phyloP scores from a whole-genome alignment of 1,140 invertebrate species.

The Achatina immaculata region DNA sequence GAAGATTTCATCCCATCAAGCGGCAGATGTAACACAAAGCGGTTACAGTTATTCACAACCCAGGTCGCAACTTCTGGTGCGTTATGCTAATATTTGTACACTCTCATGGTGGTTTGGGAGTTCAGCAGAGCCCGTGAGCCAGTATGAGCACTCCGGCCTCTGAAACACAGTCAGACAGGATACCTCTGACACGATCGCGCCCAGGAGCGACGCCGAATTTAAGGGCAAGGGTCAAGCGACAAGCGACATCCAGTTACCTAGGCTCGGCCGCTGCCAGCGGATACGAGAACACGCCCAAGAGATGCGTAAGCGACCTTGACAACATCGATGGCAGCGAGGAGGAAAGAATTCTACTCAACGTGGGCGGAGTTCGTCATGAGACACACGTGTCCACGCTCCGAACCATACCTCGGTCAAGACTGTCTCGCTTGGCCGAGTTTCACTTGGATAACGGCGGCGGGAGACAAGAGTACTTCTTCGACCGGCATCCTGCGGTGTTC shows the following conservation, averaged over 20 bases:
- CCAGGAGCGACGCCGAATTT: background rate
- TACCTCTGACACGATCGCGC: slow-evolving; percentile 2
- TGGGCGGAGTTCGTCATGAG: slow-evolving; percentile 96
- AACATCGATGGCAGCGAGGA: slow-evolving; percentile 21
- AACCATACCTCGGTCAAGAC: slow-evolving; percentile 66
- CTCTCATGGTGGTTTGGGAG: background rate
- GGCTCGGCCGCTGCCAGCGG: background rate
- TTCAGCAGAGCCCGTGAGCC: background rate
- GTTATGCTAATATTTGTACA: background rate
- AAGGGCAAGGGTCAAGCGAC: slow-evolving; percentile 11
- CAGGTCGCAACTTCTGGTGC: too few species aligned
- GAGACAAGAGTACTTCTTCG: slow-evolving; percentile 69
- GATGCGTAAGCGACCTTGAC: background rate
- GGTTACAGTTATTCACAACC: too few species aligned
- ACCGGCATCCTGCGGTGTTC: slow-evolving; percentile 70
- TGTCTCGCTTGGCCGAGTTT: slow-evolving; percentile 61
- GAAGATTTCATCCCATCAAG: too few species aligned
- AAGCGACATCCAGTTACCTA: slow-evolving; percentile 10
- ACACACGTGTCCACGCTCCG: slow-evolving; percentile 81
- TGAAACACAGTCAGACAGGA: background rate
- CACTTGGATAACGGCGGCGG: slow-evolving; percentile 51
- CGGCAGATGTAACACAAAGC: too few species aligned
- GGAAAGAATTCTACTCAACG: slow-evolving; percentile 87
- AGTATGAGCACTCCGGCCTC: slow-evolving; percentile 3
- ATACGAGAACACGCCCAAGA: background rate